A percentile compares a stretch with the other conserved stretches of the same genome.
These are phyloP conservation scores for Protula sp. DNA, from an alignment of 2,888 invertebrate species.

Conservation along the genomic window DNA sequence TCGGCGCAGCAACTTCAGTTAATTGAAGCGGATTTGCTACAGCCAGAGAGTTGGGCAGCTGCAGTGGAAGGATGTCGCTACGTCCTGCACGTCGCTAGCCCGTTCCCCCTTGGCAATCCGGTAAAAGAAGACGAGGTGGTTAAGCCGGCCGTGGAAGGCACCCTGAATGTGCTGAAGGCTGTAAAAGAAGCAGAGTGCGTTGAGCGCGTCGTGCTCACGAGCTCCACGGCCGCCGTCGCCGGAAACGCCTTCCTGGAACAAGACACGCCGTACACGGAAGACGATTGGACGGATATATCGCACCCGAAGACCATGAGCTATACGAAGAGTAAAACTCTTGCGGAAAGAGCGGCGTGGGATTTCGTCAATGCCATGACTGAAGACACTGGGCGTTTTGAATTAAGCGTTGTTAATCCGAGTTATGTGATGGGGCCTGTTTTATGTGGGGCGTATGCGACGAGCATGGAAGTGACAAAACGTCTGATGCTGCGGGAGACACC, in stretches of 20 bases:
- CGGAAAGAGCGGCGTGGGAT: conserved; percentile 59
- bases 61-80: conserved; percentile 53
- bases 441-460: conserved; percentile 7
- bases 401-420: conserved; percentile 57
- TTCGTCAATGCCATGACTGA: conserved; percentile 55
- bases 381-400: conserved; percentile 53
- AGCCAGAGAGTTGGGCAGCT: too few relatives aligned
- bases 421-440: conserved; percentile 56
- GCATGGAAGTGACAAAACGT: conserved; percentile 5
- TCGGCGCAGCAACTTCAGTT: conserved; percentile 54
- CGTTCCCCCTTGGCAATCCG: conserved; percentile 44
- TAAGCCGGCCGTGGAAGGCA: conserved; percentile 56
- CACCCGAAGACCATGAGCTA: conserved; percentile 54
- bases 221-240: background rate
- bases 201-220: background rate
- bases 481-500: too few relatives aligned
- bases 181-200: too few relatives aligned
- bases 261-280: conserved; percentile 16
- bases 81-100: conserved; percentile 56
- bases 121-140: conserved; percentile 52
- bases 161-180: conserved; percentile 53
- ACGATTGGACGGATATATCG: conserved; percentile 11
- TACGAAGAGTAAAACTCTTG: too few relatives aligned
- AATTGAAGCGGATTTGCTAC: conserved; percentile 42
- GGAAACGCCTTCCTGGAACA: background rate